Base-by-base conservation (phyloP, 23 tunicate genomes). In the Diplosoma virens region DNA sequence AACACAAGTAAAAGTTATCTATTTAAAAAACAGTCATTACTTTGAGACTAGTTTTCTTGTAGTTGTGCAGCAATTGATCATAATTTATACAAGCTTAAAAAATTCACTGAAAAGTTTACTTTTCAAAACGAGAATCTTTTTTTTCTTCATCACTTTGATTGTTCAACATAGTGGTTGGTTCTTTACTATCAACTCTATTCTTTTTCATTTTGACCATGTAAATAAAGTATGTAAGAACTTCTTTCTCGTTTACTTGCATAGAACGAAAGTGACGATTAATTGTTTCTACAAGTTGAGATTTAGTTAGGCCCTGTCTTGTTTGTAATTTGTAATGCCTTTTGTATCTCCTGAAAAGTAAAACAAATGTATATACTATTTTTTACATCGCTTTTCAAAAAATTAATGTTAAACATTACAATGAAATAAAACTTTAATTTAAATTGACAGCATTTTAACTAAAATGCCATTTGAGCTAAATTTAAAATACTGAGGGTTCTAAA, bases 191-290 rank as follows among this genome's bases (percentile, higher is more conserved):
- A 7, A 85, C 46, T 7, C 87, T 37, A 61, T 92, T 92, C 47
- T 75, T 67, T 25, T 92, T 85, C 92, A 85, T 92, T 47, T 92
- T 92, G 9, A 92, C 97, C 97, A 92, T 92, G 81, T 85, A 92
- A 56, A 92, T 92, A 37, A 92, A 92, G 46, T 75, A 92, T 3
- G 97, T 81, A 35, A 92, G 58, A 5, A 85, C 84, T 76, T 92
- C 97, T 48, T 92, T 92, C 33, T 92, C 92, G 63, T 73, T 75
- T 46, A 92, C 87, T 5, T 69, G 86, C 55, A 92, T 81, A 26
- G 72, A 66, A 20, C 69, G 70, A 34, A 92, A 92, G 67, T 92
- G 97, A 47, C 81, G 76, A 25, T 52, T 64, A 18, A 92, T 84
- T 16, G 65, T 18, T 34, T 92, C 97, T 0, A 84, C 80, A 32